Evolutionary conservation across 2,113 vertebrate genomes (phyloP), one percentile per base, ranked within the genome.

Genomic region (Megaleporinus macrocephalus): DNA sequence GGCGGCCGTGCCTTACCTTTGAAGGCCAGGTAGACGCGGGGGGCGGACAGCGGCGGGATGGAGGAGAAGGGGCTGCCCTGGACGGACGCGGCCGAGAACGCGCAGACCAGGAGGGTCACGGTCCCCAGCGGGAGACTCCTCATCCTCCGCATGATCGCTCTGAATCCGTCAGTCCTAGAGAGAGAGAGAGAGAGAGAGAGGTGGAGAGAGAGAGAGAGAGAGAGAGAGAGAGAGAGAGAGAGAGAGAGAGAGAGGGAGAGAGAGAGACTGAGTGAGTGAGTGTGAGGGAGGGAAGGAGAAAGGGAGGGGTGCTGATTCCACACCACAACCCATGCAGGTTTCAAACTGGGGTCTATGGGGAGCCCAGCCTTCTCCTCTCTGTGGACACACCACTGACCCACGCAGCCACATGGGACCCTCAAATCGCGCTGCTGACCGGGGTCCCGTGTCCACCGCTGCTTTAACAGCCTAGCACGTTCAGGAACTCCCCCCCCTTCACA

Each of bases 11-110:
- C 24, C 90, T 90, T 93, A 95, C 94, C 94, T 94, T 95, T 95
- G 88, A 95, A 95, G 89, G 94, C 93, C 79, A 95, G 87, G 89
- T 93, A 94, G 84, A 95, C 92, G 81, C 94, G 88, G 73, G 94
- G 94, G 81, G 90, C 92, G 14, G 94, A 94, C 57, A 93, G 89
- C 24, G 81, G 78, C 47, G 84, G 36, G 30, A 86, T 61, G 6
- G 81, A 73, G 33, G 81, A 72, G 53, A 83, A 80, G 16, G 89
- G 86, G 79, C 92, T 93, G 12, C 76, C 86, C 82, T 90, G 82
- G 69, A 87, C 44, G n/a, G 86, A 83, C 72, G 90, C 82, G 14
- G 27, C 80, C 84, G 83, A 92, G 5, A 89, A 89, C 15, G 89
- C 85, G 72, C 89, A 83, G 83, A 90, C 90, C 91, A 94, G 78